Evolutionary conservation across 1,140 invertebrate species (phyloP).

Genomic region (Drosophila athabasca): DNA sequence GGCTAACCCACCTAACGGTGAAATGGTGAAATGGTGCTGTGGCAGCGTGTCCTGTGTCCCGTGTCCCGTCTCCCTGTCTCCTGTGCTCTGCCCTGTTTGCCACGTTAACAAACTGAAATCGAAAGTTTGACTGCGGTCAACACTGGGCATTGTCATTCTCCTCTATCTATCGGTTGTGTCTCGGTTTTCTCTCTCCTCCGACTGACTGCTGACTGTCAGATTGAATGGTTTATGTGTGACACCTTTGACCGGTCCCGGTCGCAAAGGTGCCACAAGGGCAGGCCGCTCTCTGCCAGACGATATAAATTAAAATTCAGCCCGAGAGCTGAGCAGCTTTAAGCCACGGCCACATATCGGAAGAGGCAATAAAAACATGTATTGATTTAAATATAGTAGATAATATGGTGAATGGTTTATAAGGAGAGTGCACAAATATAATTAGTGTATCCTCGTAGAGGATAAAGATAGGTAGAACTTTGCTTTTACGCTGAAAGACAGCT

Average conservation of each 20-base stretch:
- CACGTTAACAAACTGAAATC: slow-evolving; percentile 80
- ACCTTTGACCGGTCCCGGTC: slow-evolving; percentile 68
- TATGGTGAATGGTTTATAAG: too few relatives aligned
- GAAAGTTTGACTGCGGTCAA: slow-evolving; percentile 75
- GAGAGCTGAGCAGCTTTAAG: slow-evolving; percentile 32
- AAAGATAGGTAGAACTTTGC: too few relatives aligned
- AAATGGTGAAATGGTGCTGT: slow-evolving; percentile 14
- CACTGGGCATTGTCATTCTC: slow-evolving; percentile 49
- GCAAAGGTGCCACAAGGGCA: slow-evolving; percentile 29
- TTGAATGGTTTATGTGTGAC: slow-evolving; percentile 81
- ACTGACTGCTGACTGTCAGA: slow-evolving; percentile 67
- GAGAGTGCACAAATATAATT: too few relatives aligned
- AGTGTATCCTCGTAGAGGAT: too few relatives aligned
- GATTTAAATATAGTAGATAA: too few relatives aligned
- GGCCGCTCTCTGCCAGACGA: slow-evolving; percentile 44
- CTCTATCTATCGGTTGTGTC: slow-evolving; percentile 17
- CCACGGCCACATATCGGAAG: background rate
- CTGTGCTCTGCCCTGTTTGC: slow-evolving; percentile 26
- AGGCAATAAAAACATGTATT: too few relatives aligned
- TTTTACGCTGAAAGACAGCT: too few relatives aligned
- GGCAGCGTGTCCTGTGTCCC: slow-evolving; percentile 57
- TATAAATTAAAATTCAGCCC: slow-evolving; percentile 66
- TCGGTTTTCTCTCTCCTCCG: slow-evolving; percentile 10
- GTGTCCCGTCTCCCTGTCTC: background rate
- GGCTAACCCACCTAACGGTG: slow-evolving; percentile 41